These are phyloP conservation scores for Phyllotreta striolata DNA, from an alignment of 2,888 invertebrate species.

Conservation along the genomic window DNA sequence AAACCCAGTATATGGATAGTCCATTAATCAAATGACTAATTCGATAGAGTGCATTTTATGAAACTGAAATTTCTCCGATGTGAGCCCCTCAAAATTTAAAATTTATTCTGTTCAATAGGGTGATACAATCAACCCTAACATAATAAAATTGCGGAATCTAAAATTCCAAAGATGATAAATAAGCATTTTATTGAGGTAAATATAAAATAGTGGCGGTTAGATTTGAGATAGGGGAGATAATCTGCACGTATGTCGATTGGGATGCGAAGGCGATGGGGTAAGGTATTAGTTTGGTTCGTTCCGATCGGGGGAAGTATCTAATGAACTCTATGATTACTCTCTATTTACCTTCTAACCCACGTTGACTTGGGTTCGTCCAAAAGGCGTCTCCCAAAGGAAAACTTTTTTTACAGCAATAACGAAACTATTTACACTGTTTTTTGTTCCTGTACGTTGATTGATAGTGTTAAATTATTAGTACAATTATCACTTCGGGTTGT, in stretches of 20 bases:
- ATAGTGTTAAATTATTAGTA: no score
- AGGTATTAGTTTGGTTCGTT: conserved; percentile 47
- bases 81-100: conserved; percentile 8
- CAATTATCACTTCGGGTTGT: no score
- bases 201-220: conserved; percentile 43
- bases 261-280: conserved; percentile 35
- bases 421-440: background rate
- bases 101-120: conserved; percentile 18
- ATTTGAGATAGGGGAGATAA: conserved; percentile 45
- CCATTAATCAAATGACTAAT: no score
- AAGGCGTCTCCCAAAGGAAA: conserved; percentile 30
- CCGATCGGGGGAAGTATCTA: conserved; percentile 54
- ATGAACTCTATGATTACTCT: conserved; percentile 60
- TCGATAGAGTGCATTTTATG: no score
- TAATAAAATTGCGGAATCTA: conserved; percentile 23
- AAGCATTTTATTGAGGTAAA: conserved; percentile 44
- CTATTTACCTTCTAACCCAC: conserved; percentile 59
- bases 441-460: background rate
- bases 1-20: no score
- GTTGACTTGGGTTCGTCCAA: conserved; percentile 48
- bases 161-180: conserved; percentile 33
- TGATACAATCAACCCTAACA: conserved; percentile 22
- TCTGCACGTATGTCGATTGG: conserved; percentile 41
- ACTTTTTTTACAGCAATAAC: background rate
- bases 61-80: background rate